Evolutionary conservation across 2,113 vertebrate genomes (phyloP).

Genomic region (Ophthalmolycus amberensis): DNA sequence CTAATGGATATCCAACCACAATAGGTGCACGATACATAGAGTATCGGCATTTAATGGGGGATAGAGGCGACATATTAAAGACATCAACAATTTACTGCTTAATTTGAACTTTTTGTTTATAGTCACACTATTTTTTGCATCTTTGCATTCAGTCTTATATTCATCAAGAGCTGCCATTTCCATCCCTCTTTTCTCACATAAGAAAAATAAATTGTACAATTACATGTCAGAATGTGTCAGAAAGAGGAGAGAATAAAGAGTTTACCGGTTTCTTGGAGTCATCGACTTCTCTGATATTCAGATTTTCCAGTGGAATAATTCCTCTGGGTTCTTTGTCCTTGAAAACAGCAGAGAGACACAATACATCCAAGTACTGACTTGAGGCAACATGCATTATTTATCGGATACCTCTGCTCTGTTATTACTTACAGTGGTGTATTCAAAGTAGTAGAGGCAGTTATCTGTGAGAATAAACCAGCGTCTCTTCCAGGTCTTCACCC

Average conservation of each 20-base stretch:
- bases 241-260: not conserved
- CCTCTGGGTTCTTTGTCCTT: slow-evolving; percentile 98
- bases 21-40: not conserved
- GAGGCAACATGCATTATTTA: not conserved
- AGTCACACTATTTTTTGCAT: not conserved
- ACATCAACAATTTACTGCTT: not conserved
- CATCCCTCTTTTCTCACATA: not conserved
- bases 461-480: slow-evolving; percentile 99
- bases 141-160: not conserved
- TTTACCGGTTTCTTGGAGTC: slow-evolving; percentile 96
- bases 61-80: not conserved
- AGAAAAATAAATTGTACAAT: not conserved
- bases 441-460: slow-evolving; percentile 99
- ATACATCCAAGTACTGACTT: slow-evolving; percentile 1
- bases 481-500: slow-evolving; percentile 97
- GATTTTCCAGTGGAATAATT: slow-evolving; percentile 96
- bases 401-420: not conserved
- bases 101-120: not conserved
- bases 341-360: slow-evolving; percentile 7
- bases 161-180: not conserved
- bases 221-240: not conserved
- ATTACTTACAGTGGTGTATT: slow-evolving; percentile 93
- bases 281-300: slow-evolving; percentile 95
- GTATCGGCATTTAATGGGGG: not conserved
- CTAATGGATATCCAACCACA: not conserved